phyloP scores from a whole-genome alignment of 2,888 invertebrate genomes.

The Candidula unifasciata region DNA sequence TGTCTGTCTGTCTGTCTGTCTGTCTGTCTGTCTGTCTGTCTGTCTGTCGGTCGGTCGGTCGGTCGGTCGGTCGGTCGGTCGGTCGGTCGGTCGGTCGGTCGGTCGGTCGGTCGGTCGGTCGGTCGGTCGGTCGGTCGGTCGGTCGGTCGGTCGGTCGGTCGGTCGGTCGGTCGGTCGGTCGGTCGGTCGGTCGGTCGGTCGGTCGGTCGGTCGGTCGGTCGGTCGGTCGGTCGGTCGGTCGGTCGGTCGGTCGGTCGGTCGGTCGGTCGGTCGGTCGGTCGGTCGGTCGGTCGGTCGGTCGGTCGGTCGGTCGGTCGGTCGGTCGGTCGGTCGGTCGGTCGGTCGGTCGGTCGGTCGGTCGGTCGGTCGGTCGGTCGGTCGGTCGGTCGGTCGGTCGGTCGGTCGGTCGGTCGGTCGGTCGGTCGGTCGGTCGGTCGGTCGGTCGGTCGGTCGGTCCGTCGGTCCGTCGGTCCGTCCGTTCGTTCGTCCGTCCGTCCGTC shows the following conservation, averaged over 20 bases:
- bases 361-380: conserved; percentile 15
- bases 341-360: conserved; percentile 15
- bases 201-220: conserved; percentile 18
- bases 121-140: no score
- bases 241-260: conserved; percentile 4
- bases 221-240: conserved; percentile 13
- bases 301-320: conserved; percentile 15
- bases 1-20: no score
- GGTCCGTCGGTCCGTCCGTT: no score
- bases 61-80: no score
- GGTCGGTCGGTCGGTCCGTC: conserved; percentile 10
- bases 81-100: no score
- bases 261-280: conserved; percentile 11
- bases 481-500: no score
- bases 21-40: no score
- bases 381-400: conserved; percentile 15
- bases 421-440: conserved; percentile 15
- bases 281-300: conserved; percentile 15
- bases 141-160: no score
- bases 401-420: conserved; percentile 15
- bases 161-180: conserved; percentile 17
- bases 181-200: conserved; percentile 21
- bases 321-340: conserved; percentile 15
- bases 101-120: no score
- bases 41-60: no score